A percentile compares a stretch with the other conserved stretches of the same genome.
phyloP scores from a whole-genome alignment of 2,888 invertebrate genomes.

The Thera obeliscata region DNA sequence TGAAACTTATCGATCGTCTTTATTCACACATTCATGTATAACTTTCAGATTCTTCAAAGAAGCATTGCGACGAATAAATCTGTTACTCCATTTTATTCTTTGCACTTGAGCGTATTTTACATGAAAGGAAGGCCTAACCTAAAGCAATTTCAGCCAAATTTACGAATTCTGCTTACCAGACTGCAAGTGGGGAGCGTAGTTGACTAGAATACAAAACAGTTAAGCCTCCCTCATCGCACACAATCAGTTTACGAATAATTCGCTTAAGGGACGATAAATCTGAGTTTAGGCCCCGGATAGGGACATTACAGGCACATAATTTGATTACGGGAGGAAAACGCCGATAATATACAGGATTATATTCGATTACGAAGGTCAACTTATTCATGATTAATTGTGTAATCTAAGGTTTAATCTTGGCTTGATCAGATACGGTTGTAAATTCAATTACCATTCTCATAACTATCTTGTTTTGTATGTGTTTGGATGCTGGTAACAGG shows the following conservation, averaged over 20 bases:
- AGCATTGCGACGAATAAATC: too few species aligned
- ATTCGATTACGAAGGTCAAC: constrained; percentile 69
- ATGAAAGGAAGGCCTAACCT: not conserved
- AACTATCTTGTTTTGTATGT: constrained; percentile 27
- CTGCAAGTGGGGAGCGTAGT: constrained; percentile 47
- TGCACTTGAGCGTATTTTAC: too few species aligned
- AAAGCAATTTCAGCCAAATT: constrained; percentile 24
- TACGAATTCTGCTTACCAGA: constrained; percentile 34
- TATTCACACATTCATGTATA: too few species aligned
- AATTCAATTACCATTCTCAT: constrained; percentile 42
- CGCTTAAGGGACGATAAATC: constrained; percentile 80
- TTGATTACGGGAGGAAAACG: constrained; percentile 66
- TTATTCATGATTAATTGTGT: constrained; percentile 60
- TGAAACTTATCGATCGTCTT: too few species aligned
- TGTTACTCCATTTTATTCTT: too few species aligned
- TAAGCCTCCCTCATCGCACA: constrained; percentile 64
- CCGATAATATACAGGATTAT: constrained; percentile 64
- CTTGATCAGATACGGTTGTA: constrained; percentile 47
- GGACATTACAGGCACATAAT: constrained; percentile 65
- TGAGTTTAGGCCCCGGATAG: constrained; percentile 60
- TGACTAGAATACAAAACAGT: constrained; percentile 67
- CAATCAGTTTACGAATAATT: constrained; percentile 78
- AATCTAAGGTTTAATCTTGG: constrained; percentile 49
- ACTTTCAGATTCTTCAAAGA: too few species aligned
- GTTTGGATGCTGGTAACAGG: constrained; percentile 26